Evolutionary conservation across 2,113 vertebrate species (phyloP).

Genomic region (Hippocampus mohnikei): DNA sequence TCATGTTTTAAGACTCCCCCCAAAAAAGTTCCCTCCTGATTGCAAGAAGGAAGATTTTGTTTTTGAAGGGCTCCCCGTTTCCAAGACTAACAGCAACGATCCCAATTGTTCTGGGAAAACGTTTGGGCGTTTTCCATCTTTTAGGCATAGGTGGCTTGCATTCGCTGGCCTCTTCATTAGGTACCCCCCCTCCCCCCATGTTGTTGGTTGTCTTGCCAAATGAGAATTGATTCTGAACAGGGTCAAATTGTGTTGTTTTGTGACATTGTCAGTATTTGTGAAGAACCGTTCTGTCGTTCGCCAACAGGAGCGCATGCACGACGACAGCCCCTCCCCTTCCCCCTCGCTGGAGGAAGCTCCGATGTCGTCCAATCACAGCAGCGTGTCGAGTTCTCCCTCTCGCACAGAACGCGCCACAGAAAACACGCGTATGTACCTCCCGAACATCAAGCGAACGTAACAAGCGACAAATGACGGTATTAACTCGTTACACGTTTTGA

Average conservation of each 20-base stretch:
- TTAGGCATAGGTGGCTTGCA: neutral
- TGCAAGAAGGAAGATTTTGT: constrained; percentile 33
- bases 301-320: constrained; percentile 84
- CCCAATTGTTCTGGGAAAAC: constrained; percentile 10
- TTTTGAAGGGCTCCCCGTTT: constrained; percentile 14
- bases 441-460: neutral
- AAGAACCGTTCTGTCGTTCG: neutral
- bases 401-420: constrained; percentile 89
- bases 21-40: constrained; percentile 8
- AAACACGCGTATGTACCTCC: constrained; percentile 81
- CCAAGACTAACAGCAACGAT: constrained; percentile 8
- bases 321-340: constrained; percentile 90
- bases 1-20: neutral
- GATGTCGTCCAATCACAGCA: constrained; percentile 92
- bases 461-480: neutral
- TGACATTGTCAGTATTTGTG: neutral
- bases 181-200: neutral
- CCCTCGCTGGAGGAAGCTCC: constrained; percentile 92
- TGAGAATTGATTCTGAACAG: neutral
- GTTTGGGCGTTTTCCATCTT: neutral
- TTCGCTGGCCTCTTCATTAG: neutral
- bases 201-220: neutral
- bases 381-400: constrained; percentile 90
- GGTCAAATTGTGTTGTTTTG: neutral
- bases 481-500: neutral